These are phyloP conservation scores for Chaetodon trifasciatus DNA, from an alignment of 2,797 vertebrate species.

Conservation along the genomic window DNA sequence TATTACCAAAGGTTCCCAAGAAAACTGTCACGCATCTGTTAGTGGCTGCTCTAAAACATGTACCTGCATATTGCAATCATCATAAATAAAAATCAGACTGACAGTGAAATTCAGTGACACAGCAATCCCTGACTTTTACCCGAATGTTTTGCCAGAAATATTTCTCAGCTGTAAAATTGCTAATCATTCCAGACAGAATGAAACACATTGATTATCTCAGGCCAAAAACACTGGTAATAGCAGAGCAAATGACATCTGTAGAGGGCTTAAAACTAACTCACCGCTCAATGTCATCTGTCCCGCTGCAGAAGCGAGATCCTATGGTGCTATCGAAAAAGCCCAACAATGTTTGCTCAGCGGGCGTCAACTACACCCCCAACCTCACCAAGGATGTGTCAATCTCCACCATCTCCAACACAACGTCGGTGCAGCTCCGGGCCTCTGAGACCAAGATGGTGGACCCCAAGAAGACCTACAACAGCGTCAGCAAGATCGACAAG, in stretches of 20 bases:
- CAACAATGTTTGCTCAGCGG: slow-evolving; percentile 88
- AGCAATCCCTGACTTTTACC: slow-evolving; percentile 7
- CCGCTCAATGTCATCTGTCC: slow-evolving; percentile 17
- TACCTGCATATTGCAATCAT: slow-evolving; percentile 12
- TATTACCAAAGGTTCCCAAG: not conserved
- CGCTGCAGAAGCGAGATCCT: slow-evolving; percentile 90
- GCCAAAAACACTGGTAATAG: not conserved
- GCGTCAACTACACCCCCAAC: slow-evolving; percentile 89
- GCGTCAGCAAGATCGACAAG: slow-evolving; percentile 96
- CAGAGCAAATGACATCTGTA: slow-evolving; percentile 1
- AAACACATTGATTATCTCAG: slow-evolving; percentile 38
- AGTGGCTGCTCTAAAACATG: slow-evolving; percentile 13
- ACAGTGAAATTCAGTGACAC: slow-evolving; percentile 25
- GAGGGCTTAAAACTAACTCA: slow-evolving; percentile 9
- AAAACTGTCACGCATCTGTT: slow-evolving; percentile 3
- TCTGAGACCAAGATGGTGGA: slow-evolving; percentile 88
- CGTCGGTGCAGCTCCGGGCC: slow-evolving; percentile 84
- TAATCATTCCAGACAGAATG: slow-evolving; percentile 33
- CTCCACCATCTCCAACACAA: slow-evolving; percentile 87
- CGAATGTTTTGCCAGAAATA: slow-evolving; percentile 29
- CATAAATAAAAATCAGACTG: slow-evolving; percentile 34
- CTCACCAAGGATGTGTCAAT: slow-evolving; percentile 90
- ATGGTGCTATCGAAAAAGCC: slow-evolving; percentile 89
- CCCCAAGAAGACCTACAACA: slow-evolving; percentile 96
- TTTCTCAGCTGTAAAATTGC: slow-evolving; percentile 23